Conservation (phyloP, 1,140 invertebrate genomes). For the Copidosoma floridanum region DNA sequence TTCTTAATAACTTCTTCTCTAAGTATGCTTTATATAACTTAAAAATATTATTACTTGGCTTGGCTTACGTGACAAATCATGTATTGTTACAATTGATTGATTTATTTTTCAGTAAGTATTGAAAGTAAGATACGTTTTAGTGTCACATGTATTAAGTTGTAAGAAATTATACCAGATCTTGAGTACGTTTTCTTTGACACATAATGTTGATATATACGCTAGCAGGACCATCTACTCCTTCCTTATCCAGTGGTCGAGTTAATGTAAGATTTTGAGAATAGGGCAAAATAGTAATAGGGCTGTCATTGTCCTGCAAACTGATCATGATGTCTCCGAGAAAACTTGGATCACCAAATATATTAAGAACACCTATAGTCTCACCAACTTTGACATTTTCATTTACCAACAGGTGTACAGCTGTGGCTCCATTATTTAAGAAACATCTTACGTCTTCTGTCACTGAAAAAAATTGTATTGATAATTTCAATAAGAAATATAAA, state of each 20-base stretch:
- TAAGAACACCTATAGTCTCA: constrained; percentile 72
- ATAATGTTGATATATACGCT: constrained; percentile 83
- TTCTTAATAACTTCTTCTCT: no score
- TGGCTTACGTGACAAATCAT: no score
- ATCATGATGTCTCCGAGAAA: constrained; percentile 75
- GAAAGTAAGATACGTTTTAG: no score
- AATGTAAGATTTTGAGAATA: constrained; percentile 81
- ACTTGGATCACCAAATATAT: constrained; percentile 77
- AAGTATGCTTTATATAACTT: no score
- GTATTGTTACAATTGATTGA: no score
- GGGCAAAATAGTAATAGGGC: constrained; percentile 72
- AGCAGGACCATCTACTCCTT: constrained; percentile 77
- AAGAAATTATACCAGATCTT: constrained; percentile 79
- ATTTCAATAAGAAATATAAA: no score
- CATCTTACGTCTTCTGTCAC: constrained; percentile 77
- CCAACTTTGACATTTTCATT: constrained; percentile 80
- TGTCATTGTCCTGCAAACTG: constrained; percentile 72
- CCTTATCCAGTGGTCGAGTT: constrained; percentile 76
- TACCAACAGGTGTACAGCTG: constrained; percentile 87
- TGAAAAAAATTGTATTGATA: no score
- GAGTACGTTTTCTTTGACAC: constrained; percentile 73
- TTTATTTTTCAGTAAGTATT: no score
- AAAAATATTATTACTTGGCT: no score
- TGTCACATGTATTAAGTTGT: no score
- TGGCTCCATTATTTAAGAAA: constrained; percentile 84